Conservation (phyloP, 2,113 vertebrate species). For the Leptosomus discolor region DNA sequence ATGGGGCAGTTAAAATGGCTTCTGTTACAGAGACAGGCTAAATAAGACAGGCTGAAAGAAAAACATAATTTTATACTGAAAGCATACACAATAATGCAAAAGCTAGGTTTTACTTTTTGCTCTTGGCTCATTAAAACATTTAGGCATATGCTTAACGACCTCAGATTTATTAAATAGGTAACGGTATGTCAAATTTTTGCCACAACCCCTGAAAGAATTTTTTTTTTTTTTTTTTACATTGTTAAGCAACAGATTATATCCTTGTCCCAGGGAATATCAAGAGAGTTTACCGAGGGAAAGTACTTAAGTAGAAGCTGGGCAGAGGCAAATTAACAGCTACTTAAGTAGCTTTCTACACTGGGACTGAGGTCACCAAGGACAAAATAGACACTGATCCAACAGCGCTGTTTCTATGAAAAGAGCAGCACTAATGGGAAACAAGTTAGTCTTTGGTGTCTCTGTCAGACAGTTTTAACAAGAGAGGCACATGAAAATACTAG, state of each 20-base stretch:
- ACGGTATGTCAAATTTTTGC: not conserved
- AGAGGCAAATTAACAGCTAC: not conserved
- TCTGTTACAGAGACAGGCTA: slow-evolving; percentile 61
- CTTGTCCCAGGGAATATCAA: not conserved
- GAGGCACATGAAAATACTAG: not conserved
- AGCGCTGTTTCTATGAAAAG: not conserved
- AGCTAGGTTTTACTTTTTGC: slow-evolving; percentile 12
- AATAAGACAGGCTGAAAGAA: slow-evolving; percentile 47
- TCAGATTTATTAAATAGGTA: slow-evolving; percentile 23
- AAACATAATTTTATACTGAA: slow-evolving; percentile 28
- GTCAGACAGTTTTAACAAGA: slow-evolving; percentile 3
- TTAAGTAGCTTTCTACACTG: not conserved
- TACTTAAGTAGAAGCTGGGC: not conserved
- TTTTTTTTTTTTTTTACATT: not conserved
- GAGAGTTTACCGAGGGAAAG: not conserved
- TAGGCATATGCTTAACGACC: slow-evolving; percentile 37
- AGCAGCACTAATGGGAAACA: not conserved
- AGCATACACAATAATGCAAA: slow-evolving; percentile 41
- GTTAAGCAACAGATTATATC: not conserved
- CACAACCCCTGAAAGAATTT: not conserved
- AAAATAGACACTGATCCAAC: not conserved
- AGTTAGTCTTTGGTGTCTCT: not conserved
- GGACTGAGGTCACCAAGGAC: not conserved
- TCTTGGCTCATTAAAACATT: slow-evolving; percentile 42
- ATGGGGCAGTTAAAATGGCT: slow-evolving; percentile 47